Conservation (phyloP, 2,888 invertebrate genomes). For the Cantharis nigra region DNA sequence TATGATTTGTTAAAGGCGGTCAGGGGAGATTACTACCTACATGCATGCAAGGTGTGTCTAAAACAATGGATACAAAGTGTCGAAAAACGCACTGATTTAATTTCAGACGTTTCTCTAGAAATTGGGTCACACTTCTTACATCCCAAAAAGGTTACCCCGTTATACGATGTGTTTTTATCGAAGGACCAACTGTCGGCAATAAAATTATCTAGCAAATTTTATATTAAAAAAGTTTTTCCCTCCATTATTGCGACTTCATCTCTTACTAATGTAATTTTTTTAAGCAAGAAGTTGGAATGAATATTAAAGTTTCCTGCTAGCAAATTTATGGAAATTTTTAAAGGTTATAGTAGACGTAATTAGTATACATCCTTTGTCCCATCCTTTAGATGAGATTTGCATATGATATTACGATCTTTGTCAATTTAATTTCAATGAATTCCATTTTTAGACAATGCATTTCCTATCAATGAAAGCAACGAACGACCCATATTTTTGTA, state of each 20-base stretch:
- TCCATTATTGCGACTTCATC: not conserved
- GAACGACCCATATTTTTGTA: not conserved
- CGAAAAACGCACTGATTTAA: constrained; percentile 15
- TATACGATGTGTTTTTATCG: not conserved
- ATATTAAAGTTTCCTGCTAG: not conserved
- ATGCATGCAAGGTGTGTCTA: constrained; percentile 14
- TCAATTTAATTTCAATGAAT: not conserved
- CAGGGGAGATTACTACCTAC: constrained; percentile 23
- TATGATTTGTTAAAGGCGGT: constrained; percentile 20
- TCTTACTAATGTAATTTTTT: not conserved
- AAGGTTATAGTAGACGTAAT: not conserved
- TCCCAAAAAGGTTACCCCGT: not conserved
- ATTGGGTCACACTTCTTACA: constrained; percentile 16
- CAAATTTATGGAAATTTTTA: not conserved
- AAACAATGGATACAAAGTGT: constrained; percentile 14
- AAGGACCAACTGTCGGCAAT: not conserved
- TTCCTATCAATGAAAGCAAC: not conserved
- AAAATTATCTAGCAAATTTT: not conserved
- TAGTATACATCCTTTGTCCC: not conserved
- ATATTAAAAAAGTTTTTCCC: not conserved
- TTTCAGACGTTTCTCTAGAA: constrained; percentile 13
- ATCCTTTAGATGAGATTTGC: not conserved
- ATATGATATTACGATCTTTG: not conserved
- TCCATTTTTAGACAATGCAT: not conserved
- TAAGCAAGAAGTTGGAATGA: not conserved